These are phyloP conservation scores for Leiothrix lutea DNA, from an alignment of 2,113 vertebrate species.

Conservation along the genomic window DNA sequence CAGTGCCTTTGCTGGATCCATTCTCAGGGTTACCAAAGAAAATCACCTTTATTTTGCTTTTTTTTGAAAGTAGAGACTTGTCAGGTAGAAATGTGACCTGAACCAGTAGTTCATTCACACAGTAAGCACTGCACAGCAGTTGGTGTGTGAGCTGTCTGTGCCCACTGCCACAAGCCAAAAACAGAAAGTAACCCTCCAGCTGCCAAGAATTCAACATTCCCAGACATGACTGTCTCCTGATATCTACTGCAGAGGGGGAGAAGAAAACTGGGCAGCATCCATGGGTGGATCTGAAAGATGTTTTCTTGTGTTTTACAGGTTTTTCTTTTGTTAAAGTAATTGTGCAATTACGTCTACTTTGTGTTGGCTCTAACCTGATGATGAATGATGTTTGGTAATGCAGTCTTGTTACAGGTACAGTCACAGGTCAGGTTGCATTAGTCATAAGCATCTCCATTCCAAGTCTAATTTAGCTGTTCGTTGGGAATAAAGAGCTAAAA, in stretches of 20 bases:
- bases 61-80: background rate
- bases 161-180: rapidly evolving
- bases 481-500: background rate
- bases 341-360: background rate
- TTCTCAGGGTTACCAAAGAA: background rate
- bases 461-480: background rate
- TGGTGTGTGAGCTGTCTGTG: background rate
- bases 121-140: background rate
- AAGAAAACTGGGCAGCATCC: background rate
- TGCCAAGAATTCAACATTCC: background rate
- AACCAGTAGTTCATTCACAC: background rate
- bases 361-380: background rate
- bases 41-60: background rate
- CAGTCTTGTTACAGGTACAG: background rate
- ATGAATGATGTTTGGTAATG: background rate
- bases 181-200: background rate
- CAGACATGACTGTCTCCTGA: background rate
- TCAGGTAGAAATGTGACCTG: background rate
- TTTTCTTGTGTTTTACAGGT: background rate
- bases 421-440: background rate
- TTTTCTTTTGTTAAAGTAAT: background rate
- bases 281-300: background rate
- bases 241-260: background rate
- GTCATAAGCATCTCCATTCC: background rate
- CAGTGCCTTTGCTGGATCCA: background rate